phyloP scores from a whole-genome alignment of 2,113 vertebrate species.

The Lepisosteus osseus region DNA sequence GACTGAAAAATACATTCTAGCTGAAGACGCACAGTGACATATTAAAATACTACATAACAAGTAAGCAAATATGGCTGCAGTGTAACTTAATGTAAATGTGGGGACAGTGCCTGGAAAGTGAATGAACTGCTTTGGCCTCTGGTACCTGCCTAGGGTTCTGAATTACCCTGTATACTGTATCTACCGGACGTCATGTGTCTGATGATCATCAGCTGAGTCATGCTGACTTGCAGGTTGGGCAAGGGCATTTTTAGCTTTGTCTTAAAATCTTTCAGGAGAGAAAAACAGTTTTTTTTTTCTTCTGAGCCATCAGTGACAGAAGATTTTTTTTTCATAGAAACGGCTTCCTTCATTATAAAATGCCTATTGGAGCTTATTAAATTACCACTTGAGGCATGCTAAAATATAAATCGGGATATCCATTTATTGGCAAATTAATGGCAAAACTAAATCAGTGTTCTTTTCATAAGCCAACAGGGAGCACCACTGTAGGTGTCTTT shows the following conservation, averaged over 20 bases:
- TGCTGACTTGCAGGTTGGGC: conserved; percentile 20
- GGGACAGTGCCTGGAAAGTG: conserved; percentile 25
- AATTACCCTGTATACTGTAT: conserved; percentile 16
- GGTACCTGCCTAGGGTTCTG: conserved; percentile 29
- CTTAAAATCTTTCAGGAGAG: not conserved
- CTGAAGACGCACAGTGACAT: no score
- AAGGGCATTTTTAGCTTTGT: conserved; percentile 14
- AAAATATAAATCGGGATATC: conserved; percentile 14
- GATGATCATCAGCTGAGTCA: conserved; percentile 23
- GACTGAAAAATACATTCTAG: no score
- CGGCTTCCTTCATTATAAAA: conserved; percentile 22
- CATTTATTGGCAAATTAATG: conserved; percentile 28
- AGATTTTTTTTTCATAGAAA: conserved; percentile 22
- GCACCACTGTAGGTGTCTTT: no score
- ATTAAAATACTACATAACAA: no score
- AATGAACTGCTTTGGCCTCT: conserved; percentile 25
- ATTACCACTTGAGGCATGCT: conserved; percentile 17
- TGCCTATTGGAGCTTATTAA: conserved; percentile 35
- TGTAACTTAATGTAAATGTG: conserved; percentile 44
- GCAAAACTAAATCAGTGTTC: not conserved
- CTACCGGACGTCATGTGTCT: not conserved
- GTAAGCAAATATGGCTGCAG: conserved; percentile 9
- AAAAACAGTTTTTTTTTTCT: not conserved
- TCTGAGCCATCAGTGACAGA: not conserved
- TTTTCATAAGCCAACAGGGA: no score